phyloP scores from a whole-genome alignment of 2,113 vertebrate genomes.

The Trogon surrucura region DNA sequence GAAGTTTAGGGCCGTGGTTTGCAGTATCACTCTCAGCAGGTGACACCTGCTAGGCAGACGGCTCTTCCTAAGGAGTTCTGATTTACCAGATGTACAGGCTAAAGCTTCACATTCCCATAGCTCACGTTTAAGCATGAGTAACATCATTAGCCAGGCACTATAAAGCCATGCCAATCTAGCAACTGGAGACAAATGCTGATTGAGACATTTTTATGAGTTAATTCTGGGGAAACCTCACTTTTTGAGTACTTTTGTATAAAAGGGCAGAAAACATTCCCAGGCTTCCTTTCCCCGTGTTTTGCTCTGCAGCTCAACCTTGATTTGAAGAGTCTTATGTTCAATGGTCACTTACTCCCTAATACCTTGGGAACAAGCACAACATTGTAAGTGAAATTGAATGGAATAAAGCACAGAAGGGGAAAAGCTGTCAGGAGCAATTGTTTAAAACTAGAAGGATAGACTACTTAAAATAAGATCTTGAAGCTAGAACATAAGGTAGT shows the following conservation, averaged over 20 bases:
- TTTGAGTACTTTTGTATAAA: not conserved
- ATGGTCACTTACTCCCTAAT: conserved; percentile 37
- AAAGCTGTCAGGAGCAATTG: conserved; percentile 55
- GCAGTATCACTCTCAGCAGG: not conserved
- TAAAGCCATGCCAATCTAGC: not conserved
- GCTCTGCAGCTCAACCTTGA: conserved; percentile 27
- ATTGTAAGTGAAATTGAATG: conserved; percentile 44
- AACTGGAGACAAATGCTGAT: not conserved
- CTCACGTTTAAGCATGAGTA: not conserved
- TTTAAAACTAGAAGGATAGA: conserved; percentile 38
- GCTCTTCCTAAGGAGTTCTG: not conserved
- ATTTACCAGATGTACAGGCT: conserved; percentile 7
- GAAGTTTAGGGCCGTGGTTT: not conserved
- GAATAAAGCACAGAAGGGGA: conserved; percentile 21
- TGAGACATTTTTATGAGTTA: not conserved
- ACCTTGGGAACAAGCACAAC: not conserved
- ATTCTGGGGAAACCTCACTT: not conserved
- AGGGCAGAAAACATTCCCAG: not conserved
- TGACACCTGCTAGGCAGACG: not conserved
- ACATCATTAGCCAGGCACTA: not conserved
- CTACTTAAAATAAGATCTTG: conserved; percentile 61
- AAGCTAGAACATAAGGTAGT: conserved; percentile 52
- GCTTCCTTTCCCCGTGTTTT: not conserved
- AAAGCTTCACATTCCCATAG: not conserved
- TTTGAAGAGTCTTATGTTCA: conserved; percentile 27